Base-by-base conservation (phyloP, 92 coral and sea anemone species). In the Actinernus sp. region DNA sequence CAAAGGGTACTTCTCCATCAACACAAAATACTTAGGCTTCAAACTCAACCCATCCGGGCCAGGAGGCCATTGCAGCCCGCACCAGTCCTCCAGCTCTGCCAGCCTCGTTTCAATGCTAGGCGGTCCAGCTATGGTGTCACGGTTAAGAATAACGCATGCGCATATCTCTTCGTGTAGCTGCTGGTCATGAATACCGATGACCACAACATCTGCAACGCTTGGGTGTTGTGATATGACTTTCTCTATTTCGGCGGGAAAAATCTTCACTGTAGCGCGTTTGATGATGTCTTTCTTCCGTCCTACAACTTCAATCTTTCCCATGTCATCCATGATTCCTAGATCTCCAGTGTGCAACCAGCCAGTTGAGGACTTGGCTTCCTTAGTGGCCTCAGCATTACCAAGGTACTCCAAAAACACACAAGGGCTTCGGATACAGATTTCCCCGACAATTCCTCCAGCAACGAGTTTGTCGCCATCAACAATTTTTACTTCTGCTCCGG, bases 311-410 rank as follows among this genome's bases (percentile, higher is more conserved):
- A 74, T 27, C 17, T 38, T 50, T 10, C 81, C 81, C 3, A 18
- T 18, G 3, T 63, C 62, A 50, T 74, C 63, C 63, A 74, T 74
- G 34, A 31, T 2, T 6, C 73, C 81, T 22, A 74, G 32, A 51
- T 74, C 81, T 33, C 73, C 61, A 4, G 73, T 61, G 40, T 39
- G 73, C 21, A 49, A 34, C 81, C 81, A 74, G 9, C 73, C 55
- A 4, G 81, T 74, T 16, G 27, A 51, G 8, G 81, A 65, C 12
- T 51, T 36, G 7, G 66, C 44, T 25, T 55, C 29, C 4, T 28
- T 19, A 4, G 83, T 76, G n/a, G 65, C 76, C 9, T 54, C 69
- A 32, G 76, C 36, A 26, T 66, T 56, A 10, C 40, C 76, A 6
- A 76, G 49, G 26, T 76, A 76, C 43, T 56, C 76, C 5, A 25